These are phyloP conservation scores for Dryocosmus kuriphilus DNA, from an alignment of 2,888 invertebrate genomes.

Conservation along the genomic window DNA sequence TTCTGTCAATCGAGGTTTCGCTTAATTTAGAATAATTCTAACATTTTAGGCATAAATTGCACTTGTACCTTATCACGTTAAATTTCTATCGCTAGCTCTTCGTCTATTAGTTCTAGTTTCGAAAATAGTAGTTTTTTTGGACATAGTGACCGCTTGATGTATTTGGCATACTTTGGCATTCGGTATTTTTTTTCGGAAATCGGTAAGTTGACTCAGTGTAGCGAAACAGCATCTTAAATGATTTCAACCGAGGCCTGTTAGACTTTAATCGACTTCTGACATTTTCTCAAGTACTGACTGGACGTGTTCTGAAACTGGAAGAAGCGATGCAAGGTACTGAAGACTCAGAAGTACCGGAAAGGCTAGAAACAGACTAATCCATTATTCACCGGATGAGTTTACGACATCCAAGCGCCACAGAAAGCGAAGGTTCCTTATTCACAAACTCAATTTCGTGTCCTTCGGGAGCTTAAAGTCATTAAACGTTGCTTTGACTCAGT, in stretches of 20 bases:
- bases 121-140: neutral
- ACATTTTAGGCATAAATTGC: no score
- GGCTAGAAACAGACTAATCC: slow-evolving; percentile 6
- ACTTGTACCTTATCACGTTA: no score
- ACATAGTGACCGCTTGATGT: neutral
- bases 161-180: neutral
- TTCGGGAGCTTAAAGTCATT: neutral
- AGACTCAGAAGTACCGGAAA: neutral
- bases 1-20: no score
- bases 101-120: no score
- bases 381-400: slow-evolving; percentile 30
- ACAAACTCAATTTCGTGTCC: neutral
- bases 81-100: no score
- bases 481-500: neutral
- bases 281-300: neutral
- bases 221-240: neutral
- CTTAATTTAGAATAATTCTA: no score
- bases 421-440: neutral
- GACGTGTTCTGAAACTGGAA: slow-evolving; percentile 8
- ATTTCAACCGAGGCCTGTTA: neutral
- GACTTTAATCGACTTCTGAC: slow-evolving; percentile 7
- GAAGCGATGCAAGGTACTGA: neutral
- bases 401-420: neutral
- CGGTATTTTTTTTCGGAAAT: neutral
- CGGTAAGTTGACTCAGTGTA: neutral